Percentiles rank a stretch among this genome's conserved stretches.
Evolutionary conservation across 2,113 vertebrate species (phyloP).

Genomic region (Ochotona princeps): DNA sequence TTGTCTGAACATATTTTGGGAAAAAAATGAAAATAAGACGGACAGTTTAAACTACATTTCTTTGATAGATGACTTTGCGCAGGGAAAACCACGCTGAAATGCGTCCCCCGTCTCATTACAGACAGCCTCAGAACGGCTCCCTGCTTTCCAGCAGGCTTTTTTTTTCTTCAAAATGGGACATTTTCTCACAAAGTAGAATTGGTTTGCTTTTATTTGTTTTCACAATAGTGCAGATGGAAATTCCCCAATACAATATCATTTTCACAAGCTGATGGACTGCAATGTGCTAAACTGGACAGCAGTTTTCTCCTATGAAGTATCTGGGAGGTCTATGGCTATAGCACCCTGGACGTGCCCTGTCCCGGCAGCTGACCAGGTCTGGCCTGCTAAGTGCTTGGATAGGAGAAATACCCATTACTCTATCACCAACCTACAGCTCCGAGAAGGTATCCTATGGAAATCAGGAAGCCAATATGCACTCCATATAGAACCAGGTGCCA

Average conservation of each 20-base stretch:
- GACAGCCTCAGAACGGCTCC: slow-evolving; percentile 31
- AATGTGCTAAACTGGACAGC: slow-evolving; percentile 38
- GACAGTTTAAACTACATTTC: slow-evolving; percentile 71
- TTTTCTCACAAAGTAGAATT: slow-evolving; percentile 70
- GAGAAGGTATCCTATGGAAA: background rate
- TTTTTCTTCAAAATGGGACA: slow-evolving; percentile 55
- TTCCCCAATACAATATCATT: slow-evolving; percentile 48
- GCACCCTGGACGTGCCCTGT: too few species aligned
- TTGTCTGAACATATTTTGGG: slow-evolving; percentile 70
- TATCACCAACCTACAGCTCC: background rate
- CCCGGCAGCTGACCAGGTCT: too few species aligned
- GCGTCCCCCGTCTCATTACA: slow-evolving; percentile 57
- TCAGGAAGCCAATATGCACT: background rate
- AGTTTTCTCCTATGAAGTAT: slow-evolving; percentile 35
- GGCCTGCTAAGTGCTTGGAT: too few species aligned
- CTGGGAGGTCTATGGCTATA: too few species aligned
- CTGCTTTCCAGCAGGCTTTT: slow-evolving; percentile 31
- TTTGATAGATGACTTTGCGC: slow-evolving; percentile 68
- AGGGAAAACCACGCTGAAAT: slow-evolving; percentile 67
- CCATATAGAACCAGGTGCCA: fast-evolving
- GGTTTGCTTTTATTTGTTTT: slow-evolving; percentile 67
- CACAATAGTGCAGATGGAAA: slow-evolving; percentile 57
- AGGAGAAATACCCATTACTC: background rate
- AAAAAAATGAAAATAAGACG: slow-evolving; percentile 74
- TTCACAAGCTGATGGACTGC: slow-evolving; percentile 39